phyloP scores from a whole-genome alignment of 2,113 vertebrate genomes.

The Conger conger region DNA sequence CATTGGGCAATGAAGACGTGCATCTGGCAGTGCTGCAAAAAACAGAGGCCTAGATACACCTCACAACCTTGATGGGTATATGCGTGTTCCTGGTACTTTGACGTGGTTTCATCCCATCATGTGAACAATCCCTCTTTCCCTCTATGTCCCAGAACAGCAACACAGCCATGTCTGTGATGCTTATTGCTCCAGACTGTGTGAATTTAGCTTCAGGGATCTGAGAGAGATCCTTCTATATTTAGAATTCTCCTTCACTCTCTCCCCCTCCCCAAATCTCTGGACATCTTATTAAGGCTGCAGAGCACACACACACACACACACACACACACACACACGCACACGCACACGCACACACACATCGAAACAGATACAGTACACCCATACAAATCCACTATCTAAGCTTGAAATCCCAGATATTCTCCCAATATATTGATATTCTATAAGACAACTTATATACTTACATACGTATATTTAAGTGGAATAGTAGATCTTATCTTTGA shows the following conservation, averaged over 20 bases:
- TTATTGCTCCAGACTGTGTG: conserved; percentile 62
- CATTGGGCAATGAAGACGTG: not conserved
- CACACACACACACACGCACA: not conserved
- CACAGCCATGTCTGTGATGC: conserved; percentile 49
- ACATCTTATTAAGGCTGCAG: not conserved
- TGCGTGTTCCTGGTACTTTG: conserved; percentile 55
- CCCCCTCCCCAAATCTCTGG: not conserved
- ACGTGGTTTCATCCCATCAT: conserved; percentile 66
- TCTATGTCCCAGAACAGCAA: conserved; percentile 38
- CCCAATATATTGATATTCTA: no score
- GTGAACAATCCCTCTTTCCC: conserved; percentile 58
- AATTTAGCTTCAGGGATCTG: conserved; percentile 61
- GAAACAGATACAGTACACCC: not conserved
- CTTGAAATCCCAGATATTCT: not conserved
- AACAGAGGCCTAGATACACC: not conserved
- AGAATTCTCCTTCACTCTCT: conserved; percentile 51
- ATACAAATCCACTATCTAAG: not conserved
- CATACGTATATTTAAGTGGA: no score
- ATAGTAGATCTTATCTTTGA: no score
- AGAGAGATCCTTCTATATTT: conserved; percentile 63
- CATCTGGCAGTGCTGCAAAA: not conserved
- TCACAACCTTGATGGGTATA: not conserved
- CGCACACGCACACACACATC: not conserved
- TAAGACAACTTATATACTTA: not conserved
- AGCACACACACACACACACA: no score